Percentiles rank a stretch among this genome's conserved stretches.
Conservation (phyloP, 2,888 invertebrate genomes). For the Crepidodera aurea region DNA sequence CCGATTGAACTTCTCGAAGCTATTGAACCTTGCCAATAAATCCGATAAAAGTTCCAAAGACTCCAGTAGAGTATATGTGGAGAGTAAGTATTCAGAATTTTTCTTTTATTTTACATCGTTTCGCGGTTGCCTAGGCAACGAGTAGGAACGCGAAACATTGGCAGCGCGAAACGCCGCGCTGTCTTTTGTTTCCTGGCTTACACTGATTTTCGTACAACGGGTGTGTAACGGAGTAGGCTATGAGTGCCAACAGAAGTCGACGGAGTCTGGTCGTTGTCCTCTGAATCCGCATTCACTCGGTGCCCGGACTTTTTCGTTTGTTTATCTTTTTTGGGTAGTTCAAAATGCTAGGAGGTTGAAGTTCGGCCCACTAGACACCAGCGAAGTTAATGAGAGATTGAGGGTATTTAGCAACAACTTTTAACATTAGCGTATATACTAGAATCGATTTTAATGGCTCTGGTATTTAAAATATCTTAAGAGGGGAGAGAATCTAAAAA, state of each 20-base stretch:
- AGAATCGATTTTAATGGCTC: no score
- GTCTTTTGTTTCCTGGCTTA: constrained; percentile 22
- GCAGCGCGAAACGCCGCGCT: constrained; percentile 12
- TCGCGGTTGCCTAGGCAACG: constrained; percentile 19
- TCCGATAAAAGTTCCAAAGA: constrained; percentile 11
- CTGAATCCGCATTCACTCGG: constrained; percentile 9
- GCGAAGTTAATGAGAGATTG: no score
- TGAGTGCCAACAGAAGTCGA: constrained; percentile 3
- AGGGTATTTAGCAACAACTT: no score
- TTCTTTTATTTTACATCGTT: constrained; percentile 15
- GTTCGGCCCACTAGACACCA: no score
- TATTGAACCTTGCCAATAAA: constrained; percentile 15
- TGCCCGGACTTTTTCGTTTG: constrained; percentile 1
- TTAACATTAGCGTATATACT: no score
- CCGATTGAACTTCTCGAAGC: constrained; percentile 7
- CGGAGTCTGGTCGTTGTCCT: constrained; percentile 24
- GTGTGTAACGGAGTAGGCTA: constrained; percentile 18
- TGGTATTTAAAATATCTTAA: no score
- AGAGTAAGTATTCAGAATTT: background rate
- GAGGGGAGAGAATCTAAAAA: no score
- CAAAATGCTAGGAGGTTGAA: no score
- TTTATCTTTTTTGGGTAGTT: no score
- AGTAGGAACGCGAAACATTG: constrained; percentile 13
- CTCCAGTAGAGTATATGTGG: background rate
- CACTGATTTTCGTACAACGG: constrained; percentile 22